phyloP scores from a whole-genome alignment of 2,113 vertebrate genomes.

The Eurystomus gularis region DNA sequence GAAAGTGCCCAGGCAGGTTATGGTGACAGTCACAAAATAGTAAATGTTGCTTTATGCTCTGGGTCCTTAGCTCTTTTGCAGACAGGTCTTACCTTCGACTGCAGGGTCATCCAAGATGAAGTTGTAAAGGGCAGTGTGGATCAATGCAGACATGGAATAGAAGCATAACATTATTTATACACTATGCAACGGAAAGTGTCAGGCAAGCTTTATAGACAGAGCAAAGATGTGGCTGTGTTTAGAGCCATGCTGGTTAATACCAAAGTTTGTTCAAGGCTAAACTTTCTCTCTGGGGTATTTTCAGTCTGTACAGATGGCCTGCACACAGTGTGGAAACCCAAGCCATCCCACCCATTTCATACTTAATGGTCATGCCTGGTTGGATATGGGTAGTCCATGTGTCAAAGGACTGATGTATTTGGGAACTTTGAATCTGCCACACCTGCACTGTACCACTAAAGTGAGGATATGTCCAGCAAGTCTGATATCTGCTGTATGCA shows the following conservation, averaged over 20 bases:
- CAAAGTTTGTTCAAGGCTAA: background rate
- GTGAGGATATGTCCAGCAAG: background rate
- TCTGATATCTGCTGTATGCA: background rate
- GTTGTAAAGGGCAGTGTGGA: slow-evolving; percentile 12
- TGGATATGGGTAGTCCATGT: background rate
- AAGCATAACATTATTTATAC: background rate
- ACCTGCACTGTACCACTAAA: background rate
- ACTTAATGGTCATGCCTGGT: background rate
- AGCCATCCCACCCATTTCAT: background rate
- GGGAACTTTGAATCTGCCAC: background rate
- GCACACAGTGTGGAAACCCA: background rate
- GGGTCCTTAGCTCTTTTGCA: background rate
- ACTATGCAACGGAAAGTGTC: background rate
- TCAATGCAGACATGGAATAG: background rate
- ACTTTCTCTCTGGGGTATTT: background rate
- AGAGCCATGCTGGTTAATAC: background rate
- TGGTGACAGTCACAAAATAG: background rate
- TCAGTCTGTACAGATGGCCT: background rate
- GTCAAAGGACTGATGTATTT: background rate
- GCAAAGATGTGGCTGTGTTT: background rate
- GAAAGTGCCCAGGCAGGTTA: background rate
- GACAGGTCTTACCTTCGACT: background rate
- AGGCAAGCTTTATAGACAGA: background rate
- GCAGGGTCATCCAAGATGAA: background rate
- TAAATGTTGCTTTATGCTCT: background rate